phyloP scores from a whole-genome alignment of 2,113 vertebrate genomes.

The Chamaea fasciata region DNA sequence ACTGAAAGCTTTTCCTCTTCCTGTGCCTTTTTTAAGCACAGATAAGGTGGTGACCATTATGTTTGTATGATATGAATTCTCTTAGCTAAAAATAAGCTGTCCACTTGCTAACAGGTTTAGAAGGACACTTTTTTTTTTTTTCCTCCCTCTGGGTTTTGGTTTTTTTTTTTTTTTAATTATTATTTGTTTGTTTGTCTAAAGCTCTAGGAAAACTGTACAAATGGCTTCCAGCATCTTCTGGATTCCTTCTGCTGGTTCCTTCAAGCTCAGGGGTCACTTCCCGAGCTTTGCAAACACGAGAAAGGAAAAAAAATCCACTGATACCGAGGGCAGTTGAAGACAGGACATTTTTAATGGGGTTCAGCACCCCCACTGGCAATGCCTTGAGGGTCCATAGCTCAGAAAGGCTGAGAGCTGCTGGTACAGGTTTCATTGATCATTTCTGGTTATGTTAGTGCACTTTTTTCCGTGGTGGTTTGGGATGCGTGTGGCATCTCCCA shows the following conservation, averaged over 20 bases:
- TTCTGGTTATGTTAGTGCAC: slow-evolving; percentile 47
- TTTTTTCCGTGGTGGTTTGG: neutral
- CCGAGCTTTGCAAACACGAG: neutral
- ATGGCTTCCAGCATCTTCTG: slow-evolving; percentile 1
- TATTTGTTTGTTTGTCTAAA: neutral
- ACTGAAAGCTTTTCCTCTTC: slow-evolving; percentile 47
- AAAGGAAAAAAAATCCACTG: neutral
- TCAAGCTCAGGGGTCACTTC: neutral
- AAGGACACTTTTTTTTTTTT: neutral
- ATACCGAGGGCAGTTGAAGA: neutral
- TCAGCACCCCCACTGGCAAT: neutral
- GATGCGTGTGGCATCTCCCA: neutral
- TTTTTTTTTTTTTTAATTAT: neutral
- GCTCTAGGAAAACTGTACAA: neutral
- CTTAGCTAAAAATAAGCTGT: slow-evolving; percentile 27
- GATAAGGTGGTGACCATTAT: neutral
- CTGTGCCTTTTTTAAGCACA: slow-evolving; percentile 34
- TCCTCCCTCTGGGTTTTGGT: neutral
- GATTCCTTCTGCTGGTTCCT: neutral
- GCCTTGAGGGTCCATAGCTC: neutral
- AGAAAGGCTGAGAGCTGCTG: neutral
- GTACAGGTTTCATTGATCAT: neutral
- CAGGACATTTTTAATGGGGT: neutral
- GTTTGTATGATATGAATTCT: neutral
- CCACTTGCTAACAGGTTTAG: slow-evolving; percentile 16